Conservation (phyloP, 2,888 invertebrate genomes). For the Alsophila aescularia region DNA sequence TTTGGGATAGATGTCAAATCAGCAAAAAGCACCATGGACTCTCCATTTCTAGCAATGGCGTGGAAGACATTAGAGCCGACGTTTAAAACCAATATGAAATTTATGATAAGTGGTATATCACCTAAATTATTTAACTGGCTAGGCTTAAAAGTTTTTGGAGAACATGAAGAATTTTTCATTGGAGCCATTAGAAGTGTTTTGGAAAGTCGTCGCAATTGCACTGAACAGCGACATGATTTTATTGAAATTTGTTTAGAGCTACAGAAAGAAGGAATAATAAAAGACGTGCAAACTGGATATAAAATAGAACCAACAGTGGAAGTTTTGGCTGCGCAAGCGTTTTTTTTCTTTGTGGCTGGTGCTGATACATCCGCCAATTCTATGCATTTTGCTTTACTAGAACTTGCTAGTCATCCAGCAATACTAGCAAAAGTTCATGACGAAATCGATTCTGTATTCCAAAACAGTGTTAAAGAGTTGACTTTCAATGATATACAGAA, state of each 20-base stretch:
- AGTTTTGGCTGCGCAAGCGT: conserved; percentile 70
- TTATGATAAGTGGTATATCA: conserved; percentile 43
- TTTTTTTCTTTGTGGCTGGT: conserved; percentile 76
- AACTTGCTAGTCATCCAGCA: conserved; percentile 62
- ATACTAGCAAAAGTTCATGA: conserved; percentile 60
- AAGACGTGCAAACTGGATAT: conserved; percentile 54
- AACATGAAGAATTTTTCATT: conserved; percentile 61
- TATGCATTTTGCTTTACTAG: conserved; percentile 64
- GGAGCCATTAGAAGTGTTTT: conserved; percentile 59
- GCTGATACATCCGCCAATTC: conserved; percentile 70
- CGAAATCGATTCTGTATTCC: conserved; percentile 65
- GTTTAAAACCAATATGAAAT: conserved; percentile 39
- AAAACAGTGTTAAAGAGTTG: conserved; percentile 47
- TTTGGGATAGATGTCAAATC: conserved; percentile 69
- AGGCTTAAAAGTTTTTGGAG: conserved; percentile 55
- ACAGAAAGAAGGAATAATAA: conserved; percentile 58
- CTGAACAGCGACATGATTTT: conserved; percentile 55
- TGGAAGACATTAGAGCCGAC: conserved; percentile 50
- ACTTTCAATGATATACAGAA: conserved; percentile 59
- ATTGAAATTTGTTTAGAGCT: conserved; percentile 63
- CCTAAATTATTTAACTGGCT: conserved; percentile 52
- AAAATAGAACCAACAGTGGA: conserved; percentile 59
- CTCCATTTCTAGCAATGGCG: conserved; percentile 61
- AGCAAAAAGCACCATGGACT: conserved; percentile 61
- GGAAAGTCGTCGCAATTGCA: conserved; percentile 44